Conservation (phyloP, 2,797 vertebrate genomes). For the Brachyrhaphis roseni region DNA sequence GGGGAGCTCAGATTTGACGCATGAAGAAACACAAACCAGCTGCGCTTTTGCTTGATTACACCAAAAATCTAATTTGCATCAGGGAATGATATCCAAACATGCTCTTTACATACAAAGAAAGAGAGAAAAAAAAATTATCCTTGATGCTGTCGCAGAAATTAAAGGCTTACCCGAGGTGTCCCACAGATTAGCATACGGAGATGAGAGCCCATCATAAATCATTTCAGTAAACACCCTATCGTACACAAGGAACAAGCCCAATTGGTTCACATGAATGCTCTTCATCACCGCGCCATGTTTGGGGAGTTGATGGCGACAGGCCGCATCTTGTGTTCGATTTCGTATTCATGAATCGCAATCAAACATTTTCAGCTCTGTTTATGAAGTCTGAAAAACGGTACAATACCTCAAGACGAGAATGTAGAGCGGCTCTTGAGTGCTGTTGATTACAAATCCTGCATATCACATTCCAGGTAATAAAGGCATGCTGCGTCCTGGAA, state of each 20-base stretch:
- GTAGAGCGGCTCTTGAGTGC: slow-evolving; percentile 24
- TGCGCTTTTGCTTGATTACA: slow-evolving; percentile 79
- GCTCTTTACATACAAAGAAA: slow-evolving; percentile 34
- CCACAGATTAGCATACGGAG: slow-evolving; percentile 71
- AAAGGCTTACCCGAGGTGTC: slow-evolving; percentile 55
- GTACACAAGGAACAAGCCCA: slow-evolving; percentile 61
- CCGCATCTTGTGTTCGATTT: slow-evolving; percentile 29
- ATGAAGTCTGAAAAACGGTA: slow-evolving; percentile 6
- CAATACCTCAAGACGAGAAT: slow-evolving; percentile 54
- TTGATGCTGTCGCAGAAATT: slow-evolving; percentile 42
- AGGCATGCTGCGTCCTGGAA: slow-evolving; percentile 58
- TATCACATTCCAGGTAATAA: slow-evolving; percentile 71
- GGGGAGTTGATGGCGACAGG: slow-evolving; percentile 3
- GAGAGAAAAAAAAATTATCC: slow-evolving; percentile 26
- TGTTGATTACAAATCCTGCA: slow-evolving; percentile 58
- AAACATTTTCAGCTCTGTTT: slow-evolving; percentile 31
- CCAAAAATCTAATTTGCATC: slow-evolving; percentile 78
- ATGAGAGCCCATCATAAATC: slow-evolving; percentile 65
- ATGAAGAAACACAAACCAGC: slow-evolving; percentile 68
- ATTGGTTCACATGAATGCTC: slow-evolving; percentile 63
- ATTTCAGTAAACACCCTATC: slow-evolving; percentile 65
- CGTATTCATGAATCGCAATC: slow-evolving; percentile 51
- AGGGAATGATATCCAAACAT: slow-evolving; percentile 73
- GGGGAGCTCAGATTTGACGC: slow-evolving; percentile 16
- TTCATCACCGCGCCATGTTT: slow-evolving; percentile 53